phyloP scores from a whole-genome alignment of 2,797 vertebrate species.

The Myotis findleyi region DNA sequence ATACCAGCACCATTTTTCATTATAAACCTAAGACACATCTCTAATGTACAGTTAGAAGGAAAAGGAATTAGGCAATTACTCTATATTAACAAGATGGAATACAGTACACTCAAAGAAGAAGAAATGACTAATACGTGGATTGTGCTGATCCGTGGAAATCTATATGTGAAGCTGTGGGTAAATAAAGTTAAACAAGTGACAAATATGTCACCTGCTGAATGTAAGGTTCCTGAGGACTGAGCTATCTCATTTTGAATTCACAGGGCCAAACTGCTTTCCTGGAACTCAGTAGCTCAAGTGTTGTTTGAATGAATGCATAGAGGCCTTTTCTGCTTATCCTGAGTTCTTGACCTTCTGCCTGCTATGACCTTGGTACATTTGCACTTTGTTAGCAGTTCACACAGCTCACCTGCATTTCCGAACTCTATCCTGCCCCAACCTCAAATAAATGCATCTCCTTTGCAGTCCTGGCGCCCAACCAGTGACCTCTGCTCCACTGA shows the following conservation, averaged over 20 bases:
- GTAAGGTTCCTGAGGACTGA: not conserved
- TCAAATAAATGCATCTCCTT: not conserved
- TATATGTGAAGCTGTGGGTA: not conserved
- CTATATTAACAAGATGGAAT: not conserved
- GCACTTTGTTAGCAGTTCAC: not conserved
- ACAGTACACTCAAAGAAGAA: not conserved
- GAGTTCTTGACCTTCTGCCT: slow-evolving; percentile 2
- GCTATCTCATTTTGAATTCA: not conserved
- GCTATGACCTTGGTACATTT: slow-evolving; percentile 23
- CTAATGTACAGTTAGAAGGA: not conserved
- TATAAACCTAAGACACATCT: not conserved
- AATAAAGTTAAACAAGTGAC: not conserved
- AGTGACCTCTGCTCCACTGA: slow-evolving; percentile 64
- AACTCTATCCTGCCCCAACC: not conserved
- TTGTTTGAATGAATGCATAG: not conserved
- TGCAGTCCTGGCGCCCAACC: not conserved
- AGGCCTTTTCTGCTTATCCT: not conserved
- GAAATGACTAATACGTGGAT: not conserved
- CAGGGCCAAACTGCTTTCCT: not conserved
- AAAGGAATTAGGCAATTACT: not conserved
- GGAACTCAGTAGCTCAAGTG: not conserved
- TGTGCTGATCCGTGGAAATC: not conserved
- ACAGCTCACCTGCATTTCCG: not conserved
- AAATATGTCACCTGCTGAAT: not conserved
- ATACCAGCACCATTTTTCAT: slow-evolving; percentile 1